Evolutionary conservation across 1,140 invertebrate genomes (phyloP).

Genomic region (Carposina sasakii): DNA sequence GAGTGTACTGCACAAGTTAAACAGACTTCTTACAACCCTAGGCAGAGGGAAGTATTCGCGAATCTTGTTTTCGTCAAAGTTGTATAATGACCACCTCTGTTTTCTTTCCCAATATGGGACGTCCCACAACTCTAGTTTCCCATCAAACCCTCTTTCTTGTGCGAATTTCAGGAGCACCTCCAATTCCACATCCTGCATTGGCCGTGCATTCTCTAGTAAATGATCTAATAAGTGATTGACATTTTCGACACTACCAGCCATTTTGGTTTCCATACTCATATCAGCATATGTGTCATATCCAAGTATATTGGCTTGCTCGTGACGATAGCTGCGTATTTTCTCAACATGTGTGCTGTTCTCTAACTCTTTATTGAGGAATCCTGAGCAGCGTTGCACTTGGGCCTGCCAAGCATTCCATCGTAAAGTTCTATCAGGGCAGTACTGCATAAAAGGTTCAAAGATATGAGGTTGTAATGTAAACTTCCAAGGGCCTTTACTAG

Average conservation of each 20-base stretch:
- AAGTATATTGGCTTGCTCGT: slow-evolving; percentile 81
- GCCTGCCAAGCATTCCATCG: slow-evolving; percentile 90
- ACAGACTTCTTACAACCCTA: slow-evolving; percentile 83
- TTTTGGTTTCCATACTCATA: slow-evolving; percentile 95
- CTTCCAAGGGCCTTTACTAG: slow-evolving; percentile 84
- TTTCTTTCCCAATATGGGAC: slow-evolving; percentile 89
- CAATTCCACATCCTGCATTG: slow-evolving; percentile 85
- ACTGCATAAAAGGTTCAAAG: slow-evolving; percentile 82
- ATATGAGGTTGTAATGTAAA: slow-evolving; percentile 82
- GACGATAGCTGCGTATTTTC: slow-evolving; percentile 80
- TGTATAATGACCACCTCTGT: slow-evolving; percentile 76
- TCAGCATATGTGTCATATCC: slow-evolving; percentile 87
- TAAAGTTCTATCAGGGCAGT: slow-evolving; percentile 84
- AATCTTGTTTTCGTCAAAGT: slow-evolving; percentile 81
- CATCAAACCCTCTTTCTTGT: slow-evolving; percentile 79
- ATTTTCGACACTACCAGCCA: slow-evolving; percentile 89
- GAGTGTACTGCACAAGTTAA: slow-evolving; percentile 81
- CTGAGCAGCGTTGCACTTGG: slow-evolving; percentile 80
- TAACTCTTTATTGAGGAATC: slow-evolving; percentile 75
- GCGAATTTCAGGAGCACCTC: slow-evolving; percentile 84
- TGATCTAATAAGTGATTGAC: slow-evolving; percentile 82
- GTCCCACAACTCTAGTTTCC: slow-evolving; percentile 86
- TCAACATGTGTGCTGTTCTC: slow-evolving; percentile 85
- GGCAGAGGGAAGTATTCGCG: slow-evolving; percentile 89
- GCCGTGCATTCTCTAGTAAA: slow-evolving; percentile 78